Conservation (phyloP, 2,888 invertebrate genomes). For the Rapana venosa region DNA sequence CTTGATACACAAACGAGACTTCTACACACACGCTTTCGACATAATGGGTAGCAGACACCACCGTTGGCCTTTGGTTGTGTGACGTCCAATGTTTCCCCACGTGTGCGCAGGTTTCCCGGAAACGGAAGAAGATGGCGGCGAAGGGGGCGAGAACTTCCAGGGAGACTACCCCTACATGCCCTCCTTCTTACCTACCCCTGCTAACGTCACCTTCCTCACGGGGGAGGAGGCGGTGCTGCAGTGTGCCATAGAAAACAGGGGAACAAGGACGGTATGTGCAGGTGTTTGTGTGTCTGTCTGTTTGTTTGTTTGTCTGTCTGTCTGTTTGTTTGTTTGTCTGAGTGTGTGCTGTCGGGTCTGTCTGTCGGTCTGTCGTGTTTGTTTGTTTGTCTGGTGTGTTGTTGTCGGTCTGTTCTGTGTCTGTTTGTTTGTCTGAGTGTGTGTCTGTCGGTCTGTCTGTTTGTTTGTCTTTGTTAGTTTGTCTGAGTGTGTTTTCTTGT, state of each 20-base stretch:
- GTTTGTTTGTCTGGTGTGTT: no score
- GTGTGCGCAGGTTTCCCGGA: neutral
- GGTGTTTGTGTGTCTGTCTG: neutral
- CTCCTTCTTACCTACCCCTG: slow-evolving; percentile 53
- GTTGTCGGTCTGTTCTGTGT: no score
- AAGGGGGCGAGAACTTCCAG: slow-evolving; percentile 19
- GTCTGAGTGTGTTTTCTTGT: no score
- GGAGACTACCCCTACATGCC: slow-evolving; percentile 48
- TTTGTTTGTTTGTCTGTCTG: neutral
- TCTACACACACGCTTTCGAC: neutral
- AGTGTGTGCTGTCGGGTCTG: neutral
- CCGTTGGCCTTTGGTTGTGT: no score
- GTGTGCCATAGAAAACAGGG: slow-evolving; percentile 63
- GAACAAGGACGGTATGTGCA: slow-evolving; percentile 57
- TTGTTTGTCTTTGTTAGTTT: no score
- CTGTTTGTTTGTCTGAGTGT: no score
- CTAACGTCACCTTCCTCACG: slow-evolving; percentile 56
- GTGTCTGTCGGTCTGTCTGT: no score
- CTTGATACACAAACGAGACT: neutral
- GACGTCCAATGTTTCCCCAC: neutral
- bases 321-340: neutral
- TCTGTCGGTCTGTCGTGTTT: no score
- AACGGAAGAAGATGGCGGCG: slow-evolving; percentile 21
- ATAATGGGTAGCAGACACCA: neutral
- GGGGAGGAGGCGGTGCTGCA: slow-evolving; percentile 61